Base-by-base conservation (phyloP, 2,797 vertebrate genomes). In the Aulostomus chinensis region DNA sequence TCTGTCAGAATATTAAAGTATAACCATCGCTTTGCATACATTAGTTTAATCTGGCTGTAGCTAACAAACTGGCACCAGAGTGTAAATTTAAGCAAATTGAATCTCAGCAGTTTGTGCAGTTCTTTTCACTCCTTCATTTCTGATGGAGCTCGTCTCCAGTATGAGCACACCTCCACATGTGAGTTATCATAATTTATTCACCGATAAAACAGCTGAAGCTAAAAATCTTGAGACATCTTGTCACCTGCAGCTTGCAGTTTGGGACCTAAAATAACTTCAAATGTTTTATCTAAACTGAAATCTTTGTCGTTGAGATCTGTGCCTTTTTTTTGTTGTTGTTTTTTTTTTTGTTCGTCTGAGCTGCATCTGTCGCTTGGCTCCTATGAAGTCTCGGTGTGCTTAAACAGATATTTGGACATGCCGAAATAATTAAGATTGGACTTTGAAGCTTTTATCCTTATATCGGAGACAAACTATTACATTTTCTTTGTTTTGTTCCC, bases 131-230 rank as follows among this genome's bases (percentile, higher is more conserved):
- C n/a, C 6, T 7, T 8, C 55, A 30, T 12, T 17, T 15, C 34
- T 30, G 28, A 25, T 53, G 38, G 53, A 3, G 49, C 20, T 53
- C 60, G 39, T 35, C 15, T 32, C 21, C 31, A 18, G 24, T 43
- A 22, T 53, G 54, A 48, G 28, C 42, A 65, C 53, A 46, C 34
- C 50, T 65, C 30, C 12, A 35, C 26, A 33, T 43, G 55, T 78
- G 73, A 62, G 56, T 29, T 53, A 41, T 29, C 18, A 10, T 48
- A 65, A 76, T 75, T 61, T 65, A 79, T 69, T 72, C 49, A 22
- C 29, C 14, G 68, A 26, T 58, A 49, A 65, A 72, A 49, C 61
- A 56, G 46, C 65, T 47, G 35, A 22, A 60, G 47, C 40, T 60
- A 12, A 6, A 45, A 46, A 46, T 41, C 55, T 41, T 30, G 0